Evolutionary conservation across 2,113 vertebrate genomes (phyloP).

Genomic region (Labrus mixtus): DNA sequence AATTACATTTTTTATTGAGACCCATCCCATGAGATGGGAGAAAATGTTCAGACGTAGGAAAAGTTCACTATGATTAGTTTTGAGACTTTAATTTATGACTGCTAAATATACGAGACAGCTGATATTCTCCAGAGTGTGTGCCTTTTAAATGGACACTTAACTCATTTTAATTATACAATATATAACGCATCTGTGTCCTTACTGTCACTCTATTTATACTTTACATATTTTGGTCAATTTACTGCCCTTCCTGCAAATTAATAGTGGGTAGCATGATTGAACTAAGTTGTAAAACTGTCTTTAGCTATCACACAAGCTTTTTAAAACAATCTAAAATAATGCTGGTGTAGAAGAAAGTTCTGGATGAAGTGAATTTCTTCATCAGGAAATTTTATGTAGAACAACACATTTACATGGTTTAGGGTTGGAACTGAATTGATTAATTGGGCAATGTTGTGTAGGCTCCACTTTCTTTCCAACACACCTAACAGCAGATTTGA

Average conservation of each 20-base stretch:
- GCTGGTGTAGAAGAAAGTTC: not conserved
- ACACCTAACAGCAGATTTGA: not conserved
- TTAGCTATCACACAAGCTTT: not conserved
- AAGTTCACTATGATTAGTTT: not conserved
- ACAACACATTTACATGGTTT: not conserved
- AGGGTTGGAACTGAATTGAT: slow-evolving; percentile 21
- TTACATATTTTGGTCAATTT: too few relatives aligned
- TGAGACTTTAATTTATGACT: not conserved
- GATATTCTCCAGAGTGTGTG: not conserved
- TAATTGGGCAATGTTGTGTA: not conserved
- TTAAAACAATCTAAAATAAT: not conserved
- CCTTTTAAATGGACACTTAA: not conserved
- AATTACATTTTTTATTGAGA: not conserved
- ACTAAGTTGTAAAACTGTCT: not conserved
- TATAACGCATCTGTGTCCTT: too few relatives aligned
- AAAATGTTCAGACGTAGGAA: not conserved
- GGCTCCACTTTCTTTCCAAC: slow-evolving; percentile 5
- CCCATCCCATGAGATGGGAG: not conserved
- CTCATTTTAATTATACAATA: not conserved
- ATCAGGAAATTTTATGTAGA: not conserved
- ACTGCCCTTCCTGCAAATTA: too few relatives aligned
- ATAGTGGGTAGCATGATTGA: not conserved
- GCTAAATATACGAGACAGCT: not conserved
- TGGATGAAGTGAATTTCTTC: not conserved
- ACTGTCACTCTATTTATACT: too few relatives aligned